Base-by-base conservation (phyloP, 2,888 invertebrate species). In the Bibio marci region DNA sequence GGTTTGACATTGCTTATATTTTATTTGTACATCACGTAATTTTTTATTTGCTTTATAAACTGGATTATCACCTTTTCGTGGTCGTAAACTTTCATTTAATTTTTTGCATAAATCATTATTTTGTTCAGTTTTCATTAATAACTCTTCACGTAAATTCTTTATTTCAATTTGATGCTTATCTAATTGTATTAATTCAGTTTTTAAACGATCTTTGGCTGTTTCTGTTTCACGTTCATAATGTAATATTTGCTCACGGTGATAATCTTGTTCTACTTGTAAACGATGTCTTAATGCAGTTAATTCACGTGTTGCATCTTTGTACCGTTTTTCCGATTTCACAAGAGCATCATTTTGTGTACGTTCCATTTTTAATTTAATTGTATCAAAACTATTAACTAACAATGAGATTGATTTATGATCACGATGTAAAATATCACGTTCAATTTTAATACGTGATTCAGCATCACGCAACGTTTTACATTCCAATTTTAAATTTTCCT, bases 341-440 rank as follows among this genome's bases (percentile, higher is more conserved):
- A 76, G 76, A 44, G 77, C 75, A 57, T 90, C 90, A 22, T 75
- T 76, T 57, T 90, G 87, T 10, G 78, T 76, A 26, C 87, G 70
- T 54, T 92, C 88, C 46, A 92, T 63, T 50, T 83, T 86, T 22
- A 80, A 79, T 64, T 90, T 85, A 38, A 95, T 88, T 41, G 86
- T 67, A 61, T 94, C 88, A 38, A 95, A 70, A 58, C 90, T 92
- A 11, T 35, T 35, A 3, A 39, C 13, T 6, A 44, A 30, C 45
- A 86, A 56, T 12, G 78, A 73, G 53, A 90, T 82, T 10, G 80
- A 79, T 48, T 80, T 78, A 25, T 80, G 70, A 53, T 91, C 86
- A 30, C 81, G 70, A 48, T 78, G 73, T 43, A 76, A 60, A 37
- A 76, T 68, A 55, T 92, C 90, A 44, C 81, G 73, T 59, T 95